phyloP scores from a whole-genome alignment of 1,140 invertebrate genomes.

The Brachystomella parvula region DNA sequence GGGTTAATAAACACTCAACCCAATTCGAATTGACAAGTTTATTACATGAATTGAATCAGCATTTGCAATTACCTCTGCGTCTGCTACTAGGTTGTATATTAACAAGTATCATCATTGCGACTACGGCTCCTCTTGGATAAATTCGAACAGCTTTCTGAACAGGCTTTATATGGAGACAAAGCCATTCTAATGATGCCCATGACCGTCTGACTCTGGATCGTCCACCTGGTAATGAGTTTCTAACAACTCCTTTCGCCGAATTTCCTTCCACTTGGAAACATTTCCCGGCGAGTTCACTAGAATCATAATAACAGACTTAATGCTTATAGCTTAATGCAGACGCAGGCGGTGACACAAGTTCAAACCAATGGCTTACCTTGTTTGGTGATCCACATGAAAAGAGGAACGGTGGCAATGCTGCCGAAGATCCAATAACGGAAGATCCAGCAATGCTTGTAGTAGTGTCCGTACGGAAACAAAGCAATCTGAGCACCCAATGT shows the following conservation, averaged over 20 bases:
- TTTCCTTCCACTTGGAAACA: slow-evolving; percentile 60
- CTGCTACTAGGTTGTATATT: no score
- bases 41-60: no score
- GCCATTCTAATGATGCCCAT: not conserved
- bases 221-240: slow-evolving; percentile 23
- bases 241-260: slow-evolving; percentile 48
- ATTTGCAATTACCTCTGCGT: no score
- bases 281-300: slow-evolving; percentile 65
- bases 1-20: no score
- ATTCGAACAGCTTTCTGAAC: not conserved
- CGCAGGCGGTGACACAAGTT: slow-evolving; percentile 4
- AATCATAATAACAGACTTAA: slow-evolving; percentile 28
- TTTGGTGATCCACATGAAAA: slow-evolving; percentile 63
- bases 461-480: slow-evolving; percentile 66
- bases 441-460: slow-evolving; percentile 61
- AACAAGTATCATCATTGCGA: no score
- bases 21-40: no score
- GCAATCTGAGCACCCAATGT: slow-evolving; percentile 66
- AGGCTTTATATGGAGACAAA: not conserved
- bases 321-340: not conserved
- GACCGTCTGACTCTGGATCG: not conserved
- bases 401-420: slow-evolving; percentile 49
- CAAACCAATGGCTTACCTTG: not conserved
- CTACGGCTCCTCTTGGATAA: not conserved
- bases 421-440: slow-evolving; percentile 58